A percentile compares a stretch with the other conserved stretches of the same genome.
Conservation (phyloP, 2,888 invertebrate species). For the Drosophila mulleri region DNA sequence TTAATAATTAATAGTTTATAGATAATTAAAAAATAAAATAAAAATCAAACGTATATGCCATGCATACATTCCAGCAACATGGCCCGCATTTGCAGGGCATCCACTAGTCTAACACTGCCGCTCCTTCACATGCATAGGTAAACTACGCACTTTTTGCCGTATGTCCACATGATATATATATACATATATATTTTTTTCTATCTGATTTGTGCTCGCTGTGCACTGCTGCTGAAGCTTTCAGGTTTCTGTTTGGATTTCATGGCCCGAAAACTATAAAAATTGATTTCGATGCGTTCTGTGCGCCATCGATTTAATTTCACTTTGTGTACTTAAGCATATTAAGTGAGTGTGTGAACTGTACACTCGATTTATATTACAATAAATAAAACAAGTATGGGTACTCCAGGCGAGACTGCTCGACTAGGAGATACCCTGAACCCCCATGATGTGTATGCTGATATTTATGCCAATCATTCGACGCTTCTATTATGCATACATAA, state of each 20-base stretch:
- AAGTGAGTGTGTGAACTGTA: slow-evolving; percentile 35
- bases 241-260: slow-evolving; percentile 70
- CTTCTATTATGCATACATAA: no score
- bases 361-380: slow-evolving; percentile 1
- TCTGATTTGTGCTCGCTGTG: no score
- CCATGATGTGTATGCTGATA: background rate
- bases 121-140: background rate
- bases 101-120: background rate
- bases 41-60: background rate
- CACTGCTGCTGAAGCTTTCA: slow-evolving; percentile 56
- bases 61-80: background rate
- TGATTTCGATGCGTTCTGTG: slow-evolving; percentile 51
- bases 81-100: background rate
- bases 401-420: background rate
- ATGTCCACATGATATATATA: background rate
- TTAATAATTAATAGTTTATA: background rate
- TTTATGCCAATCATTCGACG: no score
- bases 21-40: background rate
- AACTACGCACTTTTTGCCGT: background rate
- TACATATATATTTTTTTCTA: no score
- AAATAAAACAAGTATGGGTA: background rate
- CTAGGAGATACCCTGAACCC: background rate
- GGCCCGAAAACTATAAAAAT: slow-evolving; percentile 63
- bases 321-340: slow-evolving; percentile 59
- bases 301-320: slow-evolving; percentile 51